phyloP scores from a whole-genome alignment of 2,888 invertebrate species.

The Epinotia demarniana region DNA sequence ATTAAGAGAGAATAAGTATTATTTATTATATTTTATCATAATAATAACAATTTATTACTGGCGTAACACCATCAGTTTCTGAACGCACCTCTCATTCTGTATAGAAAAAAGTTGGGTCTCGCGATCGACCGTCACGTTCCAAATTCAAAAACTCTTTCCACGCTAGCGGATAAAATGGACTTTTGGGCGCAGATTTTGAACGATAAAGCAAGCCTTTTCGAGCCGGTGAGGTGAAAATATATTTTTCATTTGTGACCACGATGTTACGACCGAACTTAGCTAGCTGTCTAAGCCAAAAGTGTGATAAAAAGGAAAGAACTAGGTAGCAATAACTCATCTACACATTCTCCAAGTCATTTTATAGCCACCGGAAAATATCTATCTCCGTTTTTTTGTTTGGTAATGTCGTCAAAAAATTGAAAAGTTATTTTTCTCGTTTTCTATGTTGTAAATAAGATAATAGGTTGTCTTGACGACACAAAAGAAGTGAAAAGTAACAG shows the following conservation, averaged over 20 bases:
- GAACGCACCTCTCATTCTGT: too few species aligned
- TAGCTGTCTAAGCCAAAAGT: neutral
- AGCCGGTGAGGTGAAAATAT: neutral
- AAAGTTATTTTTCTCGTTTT: neutral
- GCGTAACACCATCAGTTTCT: too few species aligned
- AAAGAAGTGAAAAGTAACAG: constrained; percentile 22
- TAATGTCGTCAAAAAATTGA: neutral
- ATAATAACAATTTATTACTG: too few species aligned
- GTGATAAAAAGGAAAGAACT: neutral
- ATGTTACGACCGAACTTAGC: neutral
- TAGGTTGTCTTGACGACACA: neutral
- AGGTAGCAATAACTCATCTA: neutral
- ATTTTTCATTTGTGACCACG: neutral
- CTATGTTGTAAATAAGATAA: constrained; percentile 26
- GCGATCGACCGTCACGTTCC: too few species aligned
- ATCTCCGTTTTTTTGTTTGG: neutral
- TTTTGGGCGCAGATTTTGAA: too few species aligned
- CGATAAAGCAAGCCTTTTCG: too few species aligned
- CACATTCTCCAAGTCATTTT: neutral
- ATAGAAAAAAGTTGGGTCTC: too few species aligned
- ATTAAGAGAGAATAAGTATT: too few species aligned
- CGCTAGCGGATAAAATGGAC: too few species aligned
- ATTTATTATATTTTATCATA: too few species aligned
- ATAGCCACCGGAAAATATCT: neutral
- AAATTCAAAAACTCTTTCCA: too few species aligned